These are phyloP conservation scores for Vireo griseus DNA, from an alignment of 2,797 vertebrate species.

Conservation along the genomic window DNA sequence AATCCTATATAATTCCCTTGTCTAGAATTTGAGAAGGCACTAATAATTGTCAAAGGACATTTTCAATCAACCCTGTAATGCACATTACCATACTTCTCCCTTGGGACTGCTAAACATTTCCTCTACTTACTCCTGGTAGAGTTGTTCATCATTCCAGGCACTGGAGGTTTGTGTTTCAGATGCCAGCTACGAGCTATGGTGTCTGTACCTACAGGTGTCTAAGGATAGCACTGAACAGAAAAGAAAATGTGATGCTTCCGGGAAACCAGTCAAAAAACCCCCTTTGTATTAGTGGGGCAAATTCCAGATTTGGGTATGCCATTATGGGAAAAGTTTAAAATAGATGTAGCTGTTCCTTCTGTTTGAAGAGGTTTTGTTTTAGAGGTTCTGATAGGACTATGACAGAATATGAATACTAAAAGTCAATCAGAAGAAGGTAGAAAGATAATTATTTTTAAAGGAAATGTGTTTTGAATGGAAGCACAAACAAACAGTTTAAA, in stretches of 20 bases:
- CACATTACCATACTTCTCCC: neutral
- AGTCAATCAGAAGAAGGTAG: neutral
- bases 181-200: neutral
- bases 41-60: neutral
- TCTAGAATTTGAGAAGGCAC: neutral
- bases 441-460: neutral
- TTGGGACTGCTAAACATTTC: neutral
- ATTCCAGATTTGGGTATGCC: neutral
- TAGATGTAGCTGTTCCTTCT: neutral
- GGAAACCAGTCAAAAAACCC: accelerated
- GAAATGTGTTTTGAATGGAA: neutral
- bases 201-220: neutral
- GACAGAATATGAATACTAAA: neutral
- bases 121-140: neutral
- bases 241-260: neutral
- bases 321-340: neutral
- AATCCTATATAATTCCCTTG: neutral
- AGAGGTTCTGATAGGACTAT: neutral
- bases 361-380: neutral
- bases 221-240: neutral
- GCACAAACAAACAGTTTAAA: neutral
- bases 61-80: neutral
- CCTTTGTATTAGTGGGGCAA: neutral
- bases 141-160: neutral
- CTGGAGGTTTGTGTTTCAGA: neutral